Percentiles rank a stretch among this genome's conserved stretches.
phyloP scores from a whole-genome alignment of 2,888 invertebrate genomes.

The Matsumyia berberina region DNA sequence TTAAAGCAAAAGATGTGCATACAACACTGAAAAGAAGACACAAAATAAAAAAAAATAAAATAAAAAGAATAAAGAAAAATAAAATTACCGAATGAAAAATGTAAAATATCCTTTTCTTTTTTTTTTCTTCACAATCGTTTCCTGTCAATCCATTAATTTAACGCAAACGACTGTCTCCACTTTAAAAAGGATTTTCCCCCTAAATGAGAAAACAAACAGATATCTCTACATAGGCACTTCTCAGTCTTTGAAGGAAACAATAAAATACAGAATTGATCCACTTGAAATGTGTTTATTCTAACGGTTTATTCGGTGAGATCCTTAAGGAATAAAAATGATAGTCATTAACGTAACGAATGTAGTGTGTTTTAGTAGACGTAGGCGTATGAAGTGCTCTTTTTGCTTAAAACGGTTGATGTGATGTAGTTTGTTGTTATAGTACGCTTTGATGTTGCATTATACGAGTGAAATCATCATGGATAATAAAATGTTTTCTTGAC shows the following conservation, averaged over 20 bases:
- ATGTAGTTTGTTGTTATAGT: not conserved
- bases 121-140: slow-evolving; percentile 44
- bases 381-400: slow-evolving; percentile 2
- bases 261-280: slow-evolving; percentile 48
- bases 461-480: not conserved
- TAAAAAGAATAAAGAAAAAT: slow-evolving; percentile 3
- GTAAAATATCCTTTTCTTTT: slow-evolving; percentile 25
- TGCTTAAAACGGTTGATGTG: slow-evolving; percentile 2
- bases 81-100: slow-evolving; percentile 31
- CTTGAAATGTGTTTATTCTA: slow-evolving; percentile 57
- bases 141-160: slow-evolving; percentile 64
- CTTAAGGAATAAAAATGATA: slow-evolving; percentile 40
- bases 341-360: slow-evolving; percentile 35
- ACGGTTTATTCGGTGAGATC: slow-evolving; percentile 33
- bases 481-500: no score
- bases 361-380: slow-evolving; percentile 14
- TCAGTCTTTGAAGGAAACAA: slow-evolving; percentile 31
- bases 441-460: not conserved
- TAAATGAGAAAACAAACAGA: slow-evolving; percentile 29
- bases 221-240: slow-evolving; percentile 6
- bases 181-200: slow-evolving; percentile 47
- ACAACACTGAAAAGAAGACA: not conserved
- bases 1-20: slow-evolving; percentile 35
- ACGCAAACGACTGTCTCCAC: slow-evolving; percentile 39
- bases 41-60: not conserved